Base-by-base conservation (phyloP, 2,797 vertebrate species). In the Danio albolineatus region DNA sequence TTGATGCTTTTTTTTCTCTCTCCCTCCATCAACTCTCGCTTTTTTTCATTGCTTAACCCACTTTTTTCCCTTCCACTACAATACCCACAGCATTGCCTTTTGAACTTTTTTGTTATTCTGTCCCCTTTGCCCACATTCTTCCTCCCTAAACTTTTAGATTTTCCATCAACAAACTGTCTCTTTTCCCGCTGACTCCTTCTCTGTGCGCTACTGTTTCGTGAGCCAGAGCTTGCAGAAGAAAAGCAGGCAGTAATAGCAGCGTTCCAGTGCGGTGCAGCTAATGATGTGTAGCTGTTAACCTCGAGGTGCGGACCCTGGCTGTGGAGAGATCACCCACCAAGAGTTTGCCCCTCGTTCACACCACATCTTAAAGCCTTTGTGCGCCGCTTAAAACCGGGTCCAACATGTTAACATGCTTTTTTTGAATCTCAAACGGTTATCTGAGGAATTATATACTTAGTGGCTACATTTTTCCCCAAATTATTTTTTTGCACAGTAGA, bases 231-330 rank as follows among this genome's bases (percentile, higher is more conserved):
- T 81, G 56, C 54, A 10, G 69, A 78, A 83, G 81, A 69, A 83
- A 79, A 73, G 60, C 83, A 79, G 57, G 76, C 75, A 78, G 65
- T 59, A 74, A 86, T 81, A 82, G 83, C 85, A 79, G 19, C 48
- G 76, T 83, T 86, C 79, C 85, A 85, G 75, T 53, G 76, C 59
- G 67, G 61, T 81, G 67, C 56, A 73, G 82, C 79, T 85, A 86
- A 84, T 86, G 81, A 82, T 21, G 62, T 86, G 83, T 83, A 84
- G 83, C 85, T 83, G 83, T 82, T 85, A 86, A 86, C 79, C 83
- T 84, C 67, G 76, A 84, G 78, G 69, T 79, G 67, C 41, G 61
- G 82, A 65, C 71, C 19, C 71, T 46, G 56, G 78, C 81, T 49
- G 78, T 6, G 56, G 49, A 57, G 51, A 70, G 81, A 81, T 86